Evolutionary conservation across 2,888 invertebrate species (phyloP), one percentile per base, ranked within the genome.

Genomic region (Selenia dentaria): DNA sequence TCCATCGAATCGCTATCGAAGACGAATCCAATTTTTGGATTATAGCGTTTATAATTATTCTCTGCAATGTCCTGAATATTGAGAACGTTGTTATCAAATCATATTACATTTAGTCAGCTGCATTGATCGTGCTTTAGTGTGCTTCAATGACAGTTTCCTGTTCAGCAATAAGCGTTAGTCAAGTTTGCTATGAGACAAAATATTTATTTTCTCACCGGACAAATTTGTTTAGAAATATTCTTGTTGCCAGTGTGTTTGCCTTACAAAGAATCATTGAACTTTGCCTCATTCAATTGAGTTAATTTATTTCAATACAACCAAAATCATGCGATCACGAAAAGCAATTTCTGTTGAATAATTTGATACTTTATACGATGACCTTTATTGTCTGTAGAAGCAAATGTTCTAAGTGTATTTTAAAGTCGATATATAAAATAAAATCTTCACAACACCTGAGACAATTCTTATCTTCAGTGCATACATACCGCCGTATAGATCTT

Each of bases 11-110:
- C 71, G 57, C 62, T 79, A 75, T 75, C 67, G 64, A 84, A 58
- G 67, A 71, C 64, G 63, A 83, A 85, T 70, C 90, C 90, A 64
- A 88, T 58, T 84, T 86, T 90, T 59, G 87, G 81, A 74, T 74
- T 79, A 74, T 78, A 87, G 46, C 54, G 67, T 57, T 69, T 70
- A 63, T 69, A 68, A 62, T 76, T 69, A 74, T 64, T 66, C 57
- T 78, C 80, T 79, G 73, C 62, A 72, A 70, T 69, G 48, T 78
- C 88, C 88, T 89, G 86, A 70, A 82, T 78, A 77, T 83, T 77
- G 78, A 83, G 72, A 83, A 81, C 62, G 69, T 63, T 72, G 59
- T 60, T 46, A 59, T 36, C 36, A 51, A 38, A 32, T 34, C 18
- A 44, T 37, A 40, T 22, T 24, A 29, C n/a, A 12, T 18, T 24